Base-by-base conservation (phyloP, 1,140 invertebrate genomes). In the Pogonomyrmex barbatus region DNA sequence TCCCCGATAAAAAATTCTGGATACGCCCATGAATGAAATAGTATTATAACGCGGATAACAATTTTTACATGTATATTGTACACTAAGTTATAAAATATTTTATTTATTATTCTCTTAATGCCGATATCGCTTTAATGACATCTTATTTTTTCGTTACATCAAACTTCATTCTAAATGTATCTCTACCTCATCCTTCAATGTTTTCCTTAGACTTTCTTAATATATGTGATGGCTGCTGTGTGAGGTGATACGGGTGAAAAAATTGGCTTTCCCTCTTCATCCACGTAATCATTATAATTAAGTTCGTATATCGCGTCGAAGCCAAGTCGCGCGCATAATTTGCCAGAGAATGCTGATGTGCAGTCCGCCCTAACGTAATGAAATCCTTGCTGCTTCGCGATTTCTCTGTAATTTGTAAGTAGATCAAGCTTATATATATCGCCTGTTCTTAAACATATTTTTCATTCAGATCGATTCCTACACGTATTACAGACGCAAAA, bases 341-440 rank as follows among this genome's bases (percentile, higher is more conserved):
- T 96, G 0, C 97, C 97, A 8, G 97, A 97, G 92, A 96, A 97
- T 67, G 96, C 94, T 78, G 97, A 97, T 6, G 97, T 96, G 81
- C 97, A 97, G 85, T 97, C 96, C 0, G 95, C 96, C 60, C 96
- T 94, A 17, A 96, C 91, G 58, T 96, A 89, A 63, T 95, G 94
- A 85, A 96, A 96, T 2, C 95, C 95, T 68, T 94, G 92, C 77
- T 96, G 94, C 71, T 92, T 92, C 1, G 95, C 96, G 6, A 96
- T 92, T 89, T 96, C 95, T 89, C 97, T 97, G 95, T 33, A 96
- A 96, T 42, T 50, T 0, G 12, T 42, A 65, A n/a, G 4, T 39
- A 88, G 89, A 89, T 79, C 85, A 83, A 45, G 12, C 36, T 24
- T 24, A 56, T 39, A 56, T 39, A 12, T 47, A 60, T 45, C 14